These are phyloP conservation scores for Morelia viridis DNA, from an alignment of 2,797 vertebrate species.

Conservation along the genomic window DNA sequence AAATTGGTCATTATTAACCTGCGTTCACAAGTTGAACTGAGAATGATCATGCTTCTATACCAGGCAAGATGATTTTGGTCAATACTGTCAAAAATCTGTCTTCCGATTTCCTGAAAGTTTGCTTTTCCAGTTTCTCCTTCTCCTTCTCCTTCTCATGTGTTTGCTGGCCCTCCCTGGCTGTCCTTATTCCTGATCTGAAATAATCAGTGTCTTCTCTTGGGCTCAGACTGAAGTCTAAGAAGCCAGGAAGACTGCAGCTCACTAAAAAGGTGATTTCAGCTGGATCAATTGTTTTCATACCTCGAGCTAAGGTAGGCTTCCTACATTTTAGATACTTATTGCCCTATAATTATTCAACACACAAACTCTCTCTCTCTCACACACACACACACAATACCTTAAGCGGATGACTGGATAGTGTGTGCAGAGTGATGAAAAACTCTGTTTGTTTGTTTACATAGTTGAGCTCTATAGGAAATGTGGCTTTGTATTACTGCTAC, in stretches of 20 bases:
- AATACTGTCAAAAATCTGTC: neutral
- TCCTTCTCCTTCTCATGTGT: neutral
- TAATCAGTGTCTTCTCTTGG: neutral
- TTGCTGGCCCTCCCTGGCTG: neutral
- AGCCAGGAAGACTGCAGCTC: neutral
- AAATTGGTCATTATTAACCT: neutral
- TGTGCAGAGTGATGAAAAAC: neutral
- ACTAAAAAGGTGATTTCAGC: neutral
- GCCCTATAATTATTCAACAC: neutral
- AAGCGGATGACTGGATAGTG: neutral
- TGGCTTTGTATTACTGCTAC: neutral
- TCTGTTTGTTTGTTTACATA: neutral
- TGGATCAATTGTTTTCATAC: neutral
- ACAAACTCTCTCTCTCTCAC: neutral
- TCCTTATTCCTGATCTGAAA: neutral
- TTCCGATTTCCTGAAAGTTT: neutral
- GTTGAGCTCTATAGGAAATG: conserved; percentile 2
- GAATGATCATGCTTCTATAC: neutral
- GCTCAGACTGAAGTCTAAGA: neutral
- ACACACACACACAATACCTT: neutral
- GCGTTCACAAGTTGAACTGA: neutral
- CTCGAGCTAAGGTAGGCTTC: neutral
- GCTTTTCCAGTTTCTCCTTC: neutral
- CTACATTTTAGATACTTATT: neutral
- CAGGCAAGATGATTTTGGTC: neutral